Evolutionary conservation across 2,113 vertebrate genomes (phyloP), one percentile per base, ranked within the genome.

Genomic region (Herpailurus yagouaroundi): DNA sequence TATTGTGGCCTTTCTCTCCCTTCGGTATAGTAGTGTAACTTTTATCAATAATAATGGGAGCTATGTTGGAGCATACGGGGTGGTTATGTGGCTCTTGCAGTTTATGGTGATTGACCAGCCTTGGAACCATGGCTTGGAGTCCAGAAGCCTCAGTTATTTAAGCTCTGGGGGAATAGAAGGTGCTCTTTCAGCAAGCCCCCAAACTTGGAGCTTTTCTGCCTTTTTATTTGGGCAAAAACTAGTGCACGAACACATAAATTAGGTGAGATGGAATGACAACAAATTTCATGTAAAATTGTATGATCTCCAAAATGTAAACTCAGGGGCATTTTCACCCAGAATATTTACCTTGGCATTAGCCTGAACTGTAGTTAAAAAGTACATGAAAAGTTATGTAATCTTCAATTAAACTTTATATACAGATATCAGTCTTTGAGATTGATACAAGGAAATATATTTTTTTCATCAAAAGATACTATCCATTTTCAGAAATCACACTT

Each of bases 41-140:
- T 97, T 97, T 97, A 97, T 97, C 41, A 96, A 96, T 97, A 96
- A 88, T 96, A 97, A 97, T 96, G 92, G 92, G 94, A 95, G 90
- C 55, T 91, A 57, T 52, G 87, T 77, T 38, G 45, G 88, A 95
- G 93, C 74, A 50, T 27, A 60, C 0, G 1, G 45, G 80, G 79
- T 96, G 77, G 71, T 97, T 94, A 95, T 92, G 92, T 95, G 96
- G 84, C 71, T 97, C 33, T 18, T 77, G 18, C 41, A 94, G 95
- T 97, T 96, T 96, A 97, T 97, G 94, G 69, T 96, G 98, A 97
- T 96, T 88, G 97, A 94, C 89, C 89, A 97, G 92, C 60, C 79
- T 90, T 21, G 71, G 68, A 92, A 77, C 63, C 73, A 29, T 0
- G 14, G 71, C 79, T 38, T 31, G 33, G 92, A 93, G 93, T 96